Conservation (phyloP, 1,140 invertebrate genomes). For the Papilio helenus region DNA sequence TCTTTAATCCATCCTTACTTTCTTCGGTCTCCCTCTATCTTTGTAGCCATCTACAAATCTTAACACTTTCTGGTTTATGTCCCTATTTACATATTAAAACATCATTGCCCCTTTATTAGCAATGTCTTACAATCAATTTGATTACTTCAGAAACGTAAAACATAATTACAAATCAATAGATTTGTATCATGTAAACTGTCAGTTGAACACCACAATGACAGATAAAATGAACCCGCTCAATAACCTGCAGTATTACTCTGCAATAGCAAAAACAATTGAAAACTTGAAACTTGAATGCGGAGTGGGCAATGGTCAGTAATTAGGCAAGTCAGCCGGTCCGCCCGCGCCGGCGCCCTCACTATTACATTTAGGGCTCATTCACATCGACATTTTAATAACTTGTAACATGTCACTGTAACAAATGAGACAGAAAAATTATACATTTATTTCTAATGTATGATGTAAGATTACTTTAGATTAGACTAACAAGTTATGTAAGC, state of each 20-base stretch:
- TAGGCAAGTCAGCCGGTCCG: conserved; percentile 45
- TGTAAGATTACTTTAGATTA: no score
- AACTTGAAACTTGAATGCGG: background rate
- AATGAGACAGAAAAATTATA: background rate
- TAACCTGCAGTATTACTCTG: background rate
- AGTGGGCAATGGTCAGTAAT: conserved; percentile 33
- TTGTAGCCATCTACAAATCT: no score
- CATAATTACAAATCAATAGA: background rate
- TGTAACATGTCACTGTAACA: background rate
- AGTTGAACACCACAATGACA: background rate
- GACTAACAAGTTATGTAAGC: no score
- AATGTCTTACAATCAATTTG: no score
- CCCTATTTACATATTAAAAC: no score
- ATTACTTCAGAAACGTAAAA: no score
- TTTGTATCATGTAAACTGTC: background rate
- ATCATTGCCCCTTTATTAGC: no score
- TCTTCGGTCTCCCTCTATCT: no score
- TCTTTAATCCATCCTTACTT: no score
- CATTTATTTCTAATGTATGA: background rate
- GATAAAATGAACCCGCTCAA: background rate
- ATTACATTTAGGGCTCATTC: background rate
- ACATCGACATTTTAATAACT: background rate
- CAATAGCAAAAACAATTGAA: conserved; percentile 37
- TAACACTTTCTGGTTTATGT: no score
- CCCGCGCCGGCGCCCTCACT: conserved; percentile 54